Evolutionary conservation across 2,888 invertebrate species (phyloP).

Genomic region (Camponotus fellah): DNA sequence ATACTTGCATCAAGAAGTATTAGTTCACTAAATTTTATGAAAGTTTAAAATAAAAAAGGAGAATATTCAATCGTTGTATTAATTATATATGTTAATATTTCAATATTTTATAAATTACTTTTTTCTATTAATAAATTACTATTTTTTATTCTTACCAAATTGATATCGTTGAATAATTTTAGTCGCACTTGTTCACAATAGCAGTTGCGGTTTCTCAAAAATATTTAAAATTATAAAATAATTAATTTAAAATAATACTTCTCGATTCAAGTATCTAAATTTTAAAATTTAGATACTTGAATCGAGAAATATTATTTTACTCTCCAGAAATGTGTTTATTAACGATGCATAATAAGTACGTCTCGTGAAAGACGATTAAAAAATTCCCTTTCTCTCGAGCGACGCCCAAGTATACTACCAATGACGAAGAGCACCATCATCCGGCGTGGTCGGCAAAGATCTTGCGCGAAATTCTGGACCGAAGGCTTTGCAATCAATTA

Average conservation of each 20-base stretch:
- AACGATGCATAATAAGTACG: slow-evolving; percentile 6
- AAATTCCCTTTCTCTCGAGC: not conserved
- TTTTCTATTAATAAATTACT: no score
- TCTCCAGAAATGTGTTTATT: not conserved
- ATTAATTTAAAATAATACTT: no score
- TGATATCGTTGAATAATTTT: no score
- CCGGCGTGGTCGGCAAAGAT: not conserved
- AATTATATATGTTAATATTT: no score
- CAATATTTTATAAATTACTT: no score
- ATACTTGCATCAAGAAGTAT: not conserved
- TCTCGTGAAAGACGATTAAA: slow-evolving; percentile 9
- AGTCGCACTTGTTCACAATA: no score
- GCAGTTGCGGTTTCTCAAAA: not conserved
- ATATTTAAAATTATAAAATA: no score
- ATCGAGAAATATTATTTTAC: not conserved
- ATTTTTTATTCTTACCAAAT: no score
- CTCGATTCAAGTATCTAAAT: no score
- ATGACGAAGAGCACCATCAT: slow-evolving; percentile 28
- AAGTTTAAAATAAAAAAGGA: no score
- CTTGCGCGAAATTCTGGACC: slow-evolving; percentile 38
- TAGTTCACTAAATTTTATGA: not conserved
- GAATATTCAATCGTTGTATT: no score
- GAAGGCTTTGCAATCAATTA: slow-evolving; percentile 44
- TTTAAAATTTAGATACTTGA: not conserved
- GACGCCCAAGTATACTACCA: slow-evolving; percentile 5